A percentile compares a stretch with the other conserved stretches of the same genome.
Conservation (phyloP, 2,797 vertebrate species). For the Paedocypris micromegethes region DNA sequence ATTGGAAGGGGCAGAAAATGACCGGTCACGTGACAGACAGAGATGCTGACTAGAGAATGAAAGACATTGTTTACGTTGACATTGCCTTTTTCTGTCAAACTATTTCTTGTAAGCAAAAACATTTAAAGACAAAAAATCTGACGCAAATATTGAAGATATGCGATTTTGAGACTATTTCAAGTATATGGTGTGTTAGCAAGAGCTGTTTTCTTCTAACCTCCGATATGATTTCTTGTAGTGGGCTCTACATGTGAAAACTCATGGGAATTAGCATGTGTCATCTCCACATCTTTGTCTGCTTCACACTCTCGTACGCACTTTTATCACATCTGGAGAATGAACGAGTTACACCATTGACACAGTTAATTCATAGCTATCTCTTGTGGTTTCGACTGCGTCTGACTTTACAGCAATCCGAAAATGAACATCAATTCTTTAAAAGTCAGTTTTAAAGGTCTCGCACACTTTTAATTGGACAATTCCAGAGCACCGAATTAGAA, state of each 20-base stretch:
- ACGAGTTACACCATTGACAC: constrained; percentile 39
- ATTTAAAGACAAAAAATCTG: constrained; percentile 25
- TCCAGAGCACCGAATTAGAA: background rate
- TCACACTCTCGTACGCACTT: constrained; percentile 49
- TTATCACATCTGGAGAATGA: constrained; percentile 50
- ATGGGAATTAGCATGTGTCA: constrained; percentile 61
- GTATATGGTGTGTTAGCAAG: constrained; percentile 59
- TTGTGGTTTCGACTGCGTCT: constrained; percentile 24
- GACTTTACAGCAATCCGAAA: constrained; percentile 16
- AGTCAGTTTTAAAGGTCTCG: background rate
- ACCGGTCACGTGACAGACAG: too few relatives aligned
- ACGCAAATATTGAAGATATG: constrained; percentile 6
- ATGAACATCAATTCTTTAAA: constrained; percentile 10
- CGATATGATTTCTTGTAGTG: constrained; percentile 75
- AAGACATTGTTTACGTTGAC: too few relatives aligned
- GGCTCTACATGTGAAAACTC: constrained; percentile 68
- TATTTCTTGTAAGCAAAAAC: too few relatives aligned
- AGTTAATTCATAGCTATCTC: constrained; percentile 39
- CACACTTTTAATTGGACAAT: background rate
- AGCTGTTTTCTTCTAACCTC: constrained; percentile 60
- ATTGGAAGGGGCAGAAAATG: too few relatives aligned
- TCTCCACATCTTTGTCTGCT: constrained; percentile 60
- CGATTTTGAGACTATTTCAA: constrained; percentile 47
- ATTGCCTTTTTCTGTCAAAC: too few relatives aligned
- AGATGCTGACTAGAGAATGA: too few relatives aligned